Base-by-base conservation (phyloP, 2,113 vertebrate genomes). In the Mohoua ochrocephala region DNA sequence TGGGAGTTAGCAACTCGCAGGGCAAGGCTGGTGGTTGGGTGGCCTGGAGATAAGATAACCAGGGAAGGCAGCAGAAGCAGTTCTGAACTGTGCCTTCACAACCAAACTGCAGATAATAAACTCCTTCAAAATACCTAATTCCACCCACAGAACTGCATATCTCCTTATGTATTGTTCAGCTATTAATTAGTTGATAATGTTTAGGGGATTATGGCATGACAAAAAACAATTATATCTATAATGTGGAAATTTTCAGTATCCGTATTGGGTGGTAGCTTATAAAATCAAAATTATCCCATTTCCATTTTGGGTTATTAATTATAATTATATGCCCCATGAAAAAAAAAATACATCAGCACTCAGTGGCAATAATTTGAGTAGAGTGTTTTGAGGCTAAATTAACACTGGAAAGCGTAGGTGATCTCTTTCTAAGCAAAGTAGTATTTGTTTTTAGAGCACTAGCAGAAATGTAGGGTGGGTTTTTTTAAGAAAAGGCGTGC, bases 221-320 rank as follows among this genome's bases (percentile, higher is more conserved):
- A 87, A 94, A 91, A 95, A 94, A 44, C 59, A 65, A 57, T 89
- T 74, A 78, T 30, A 78, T 31, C 37, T 50, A n/a, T 65, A 76
- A 93, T n/a, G 69, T 44, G 61, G 92, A 94, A 81, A 87, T 91
- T 87, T 91, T 57, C 67, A 68, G 27, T 60, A 49, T 56, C 70
- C 8, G 5, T 88, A 90, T 42, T 42, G 54, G 54, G 52, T 73
- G 84, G 79, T 84, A 87, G 31, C 63, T 91, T 91, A 90, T 87
- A 89, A 83, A 95, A 91, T 87, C 93, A 96, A 83, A 93, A 94
- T 93, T 28, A 73, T 71, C 50, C 59, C 61, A 80, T 95, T 96
- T 95, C 87, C 41, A 53, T 95, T 91, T 85, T 65, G 45, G 39
- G 76, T 93, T 89, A 95, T 95, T 82, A 89, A 65, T 97, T 94